Base-by-base conservation (phyloP, 1,140 invertebrate species). In the Panulirus ornatus region DNA sequence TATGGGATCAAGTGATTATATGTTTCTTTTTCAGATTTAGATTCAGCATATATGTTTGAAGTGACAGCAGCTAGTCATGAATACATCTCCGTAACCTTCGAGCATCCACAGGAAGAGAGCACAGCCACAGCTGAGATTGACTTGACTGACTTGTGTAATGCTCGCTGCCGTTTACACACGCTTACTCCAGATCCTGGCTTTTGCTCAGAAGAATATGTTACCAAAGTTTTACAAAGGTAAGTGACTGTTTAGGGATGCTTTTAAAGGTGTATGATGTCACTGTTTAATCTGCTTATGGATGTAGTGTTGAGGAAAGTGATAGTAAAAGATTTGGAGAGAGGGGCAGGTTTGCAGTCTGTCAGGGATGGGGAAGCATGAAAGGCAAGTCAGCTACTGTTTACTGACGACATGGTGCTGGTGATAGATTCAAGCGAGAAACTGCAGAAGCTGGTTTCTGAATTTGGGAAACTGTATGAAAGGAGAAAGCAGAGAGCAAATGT, bases 101-200 rank as follows among this genome's bases (percentile, higher is more conserved):
- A 99, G 93, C 98, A 99, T 95, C 98, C 98, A 0, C 95, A 97
- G 40, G 97, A 98, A 93, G 97, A 99, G 93, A 97, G 96, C 88
- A 96, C 99, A 95, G 97, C 98, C 0, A 99, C 98, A 0, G 97
- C 97, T 22, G 98, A 99, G 93, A 95, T 99, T 85, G 96, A 99
- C 93, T 94, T 99, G 40, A 95, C 96, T 19, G 97, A 98, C 78
- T 40, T 92, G 16, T 96, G 96, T 0, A 96, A 95, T 91, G 94
- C 96, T 0, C 96, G 95, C 93, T 95, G 96, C 94, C 94, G 95
- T 93, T 93, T 98, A 94, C 94, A 93, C 95, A 96, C 93, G 0
- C 86, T 92, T 19, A 87, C 90, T n/a, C 51, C 75, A 8, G 90
- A 91, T 42, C 84, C 76, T 38, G 75, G 84, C 42, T 87, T 92